Conservation (phyloP, 2,113 vertebrate species). For the Opisthocomus hoazin region DNA sequence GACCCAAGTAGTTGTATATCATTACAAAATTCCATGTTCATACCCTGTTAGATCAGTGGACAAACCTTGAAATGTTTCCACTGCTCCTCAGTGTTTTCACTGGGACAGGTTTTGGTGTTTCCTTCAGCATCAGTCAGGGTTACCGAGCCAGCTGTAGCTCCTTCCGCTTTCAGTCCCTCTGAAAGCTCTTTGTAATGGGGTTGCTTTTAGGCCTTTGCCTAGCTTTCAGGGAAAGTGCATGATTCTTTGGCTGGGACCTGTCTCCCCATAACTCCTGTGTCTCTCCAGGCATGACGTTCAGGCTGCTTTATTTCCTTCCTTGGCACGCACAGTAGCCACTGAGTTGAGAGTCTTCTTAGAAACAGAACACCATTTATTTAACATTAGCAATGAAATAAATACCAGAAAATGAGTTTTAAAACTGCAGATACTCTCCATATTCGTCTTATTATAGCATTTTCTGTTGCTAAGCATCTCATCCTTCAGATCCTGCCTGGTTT, state of each 20-base stretch:
- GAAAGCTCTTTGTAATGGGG: not conserved
- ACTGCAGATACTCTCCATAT: not conserved
- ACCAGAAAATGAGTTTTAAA: not conserved
- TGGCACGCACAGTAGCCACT: not conserved
- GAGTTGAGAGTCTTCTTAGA: not conserved
- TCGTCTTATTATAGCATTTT: not conserved
- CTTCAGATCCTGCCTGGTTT: not conserved
- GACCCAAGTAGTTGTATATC: not conserved
- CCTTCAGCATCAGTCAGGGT: not conserved
- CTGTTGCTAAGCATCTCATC: not conserved
- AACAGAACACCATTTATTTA: not conserved
- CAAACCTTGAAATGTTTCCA: not conserved
- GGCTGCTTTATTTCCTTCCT: not conserved
- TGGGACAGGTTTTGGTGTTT: not conserved
- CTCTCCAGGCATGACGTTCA: not conserved
- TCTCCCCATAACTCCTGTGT: not conserved
- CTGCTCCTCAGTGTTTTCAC: not conserved
- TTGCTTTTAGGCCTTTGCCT: not conserved
- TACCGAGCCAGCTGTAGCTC: not conserved
- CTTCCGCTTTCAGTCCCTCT: not conserved
- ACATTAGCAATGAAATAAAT: not conserved
- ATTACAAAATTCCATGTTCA: not conserved
- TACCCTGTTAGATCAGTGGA: not conserved
- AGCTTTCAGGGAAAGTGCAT: not conserved
- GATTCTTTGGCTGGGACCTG: not conserved